Percentiles rank a stretch among this genome's conserved stretches.
Conservation (phyloP, 1,140 invertebrate species). For the Macrobrachium rosenbergii region DNA sequence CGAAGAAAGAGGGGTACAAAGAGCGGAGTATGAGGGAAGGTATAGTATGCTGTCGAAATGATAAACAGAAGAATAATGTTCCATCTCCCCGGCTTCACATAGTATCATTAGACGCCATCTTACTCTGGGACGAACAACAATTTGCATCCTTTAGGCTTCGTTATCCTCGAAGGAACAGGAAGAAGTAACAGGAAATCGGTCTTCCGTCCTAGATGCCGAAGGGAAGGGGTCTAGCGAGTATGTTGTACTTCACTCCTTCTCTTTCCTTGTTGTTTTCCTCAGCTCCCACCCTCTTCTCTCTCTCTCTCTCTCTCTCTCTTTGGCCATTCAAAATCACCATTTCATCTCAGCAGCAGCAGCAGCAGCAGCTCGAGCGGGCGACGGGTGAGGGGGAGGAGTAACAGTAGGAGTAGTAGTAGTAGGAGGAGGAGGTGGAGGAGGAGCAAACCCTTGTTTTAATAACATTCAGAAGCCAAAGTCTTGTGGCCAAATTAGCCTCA, state of each 20-base stretch:
- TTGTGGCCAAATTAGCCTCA: constrained; percentile 64
- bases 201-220: constrained; percentile 60
- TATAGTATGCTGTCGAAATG: background rate
- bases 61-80: background rate
- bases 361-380: constrained; percentile 52
- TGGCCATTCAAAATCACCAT: constrained; percentile 61
- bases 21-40: background rate
- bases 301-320: constrained; percentile 11
- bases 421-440: constrained; percentile 28
- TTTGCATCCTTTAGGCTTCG: constrained; percentile 62
- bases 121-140: constrained; percentile 43
- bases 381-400: background rate
- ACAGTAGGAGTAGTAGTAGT: no score
- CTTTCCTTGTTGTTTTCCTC: no score
- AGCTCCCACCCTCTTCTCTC: no score
- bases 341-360: constrained; percentile 40
- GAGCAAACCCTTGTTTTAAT: constrained; percentile 61
- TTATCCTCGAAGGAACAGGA: constrained; percentile 61
- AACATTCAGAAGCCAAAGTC: constrained; percentile 63
- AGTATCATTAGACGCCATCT: constrained; percentile 44
- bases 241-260: background rate
- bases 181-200: constrained; percentile 62
- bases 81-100: constrained; percentile 33
- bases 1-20: background rate
- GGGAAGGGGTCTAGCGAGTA: constrained; percentile 50